Base-by-base conservation (phyloP, 2,888 invertebrate genomes). In the Didymodactylos carnosus region DNA sequence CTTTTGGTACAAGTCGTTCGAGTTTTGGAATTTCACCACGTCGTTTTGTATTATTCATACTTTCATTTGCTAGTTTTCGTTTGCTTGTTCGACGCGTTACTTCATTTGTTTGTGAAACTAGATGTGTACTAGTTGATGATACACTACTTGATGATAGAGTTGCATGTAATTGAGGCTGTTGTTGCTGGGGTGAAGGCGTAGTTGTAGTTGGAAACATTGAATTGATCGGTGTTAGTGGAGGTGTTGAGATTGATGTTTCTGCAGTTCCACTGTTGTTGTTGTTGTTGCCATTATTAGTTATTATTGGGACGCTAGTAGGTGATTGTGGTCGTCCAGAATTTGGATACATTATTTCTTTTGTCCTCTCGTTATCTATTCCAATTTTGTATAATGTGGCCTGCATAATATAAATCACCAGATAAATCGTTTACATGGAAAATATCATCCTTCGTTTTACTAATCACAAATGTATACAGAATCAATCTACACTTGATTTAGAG, bases 1-100 rank as follows among this genome's bases (percentile, higher is more conserved):
- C 49, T 25, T 69, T 75, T 27, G 75, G 73, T 35, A 72, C 39
- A 23, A 72, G 25, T 73, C 70, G 40, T 75, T 70, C 73, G 39
- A 75, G 39, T n/a, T 49, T 39, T 35, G 72, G 69, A n/a, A 74
- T 25, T 40, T 74, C 74, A n/a, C 71, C 71, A 39, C 53, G 51
- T 10, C 74, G 25, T 25, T 69, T 69, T 11, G 71, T 27, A 39
- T 72, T 71, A 39, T 39, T 46, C 13, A 71, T 62, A 39, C 43
- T 71, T 35, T 13, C 71, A 35, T 39, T 39, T 16, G 53, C 49
- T 23, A 74, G 39, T 69, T 74, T 74, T 39, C 74, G 53, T 53
- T 74, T 74, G 29, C 71, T 71, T 39, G 71, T 71, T 43, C 74
- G 51, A n/a, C 69, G 53, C 14, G 43, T 35, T 25, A 71, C 40